These are phyloP conservation scores for Pitta sordida DNA, from an alignment of 2,113 vertebrate genomes.

Conservation along the genomic window DNA sequence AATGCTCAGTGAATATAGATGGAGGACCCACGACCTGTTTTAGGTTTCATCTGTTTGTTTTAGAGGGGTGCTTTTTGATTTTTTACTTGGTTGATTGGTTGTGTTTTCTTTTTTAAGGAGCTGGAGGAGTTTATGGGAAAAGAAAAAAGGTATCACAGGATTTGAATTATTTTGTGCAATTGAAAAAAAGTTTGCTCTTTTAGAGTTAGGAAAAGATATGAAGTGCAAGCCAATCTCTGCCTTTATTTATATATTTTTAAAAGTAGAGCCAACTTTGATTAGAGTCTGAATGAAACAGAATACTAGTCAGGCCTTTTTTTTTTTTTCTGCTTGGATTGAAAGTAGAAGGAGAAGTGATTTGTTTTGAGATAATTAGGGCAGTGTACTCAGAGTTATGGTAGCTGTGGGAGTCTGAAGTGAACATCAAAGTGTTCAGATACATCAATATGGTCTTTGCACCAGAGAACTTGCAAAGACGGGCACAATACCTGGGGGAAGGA, in stretches of 20 bases:
- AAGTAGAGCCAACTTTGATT: neutral
- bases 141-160: neutral
- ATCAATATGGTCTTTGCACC: neutral
- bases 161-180: neutral
- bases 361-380: neutral
- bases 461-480: neutral
- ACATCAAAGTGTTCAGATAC: neutral
- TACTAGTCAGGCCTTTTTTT: neutral
- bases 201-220: neutral
- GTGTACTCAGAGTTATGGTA: neutral
- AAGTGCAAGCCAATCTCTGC: neutral
- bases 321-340: neutral
- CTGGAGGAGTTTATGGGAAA: neutral
- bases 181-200: neutral
- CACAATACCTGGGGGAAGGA: neutral
- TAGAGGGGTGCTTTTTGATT: rapidly evolving
- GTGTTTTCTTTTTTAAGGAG: neutral
- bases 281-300: neutral
- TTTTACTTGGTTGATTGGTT: neutral
- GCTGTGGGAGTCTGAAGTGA: neutral
- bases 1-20: neutral
- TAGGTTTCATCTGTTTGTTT: neutral
- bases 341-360: neutral
- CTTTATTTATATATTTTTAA: constrained; percentile 3
- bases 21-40: neutral